Percentiles rank a stretch among this genome's conserved stretches.
These are phyloP conservation scores for Ambastaia sidthimunki DNA, from an alignment of 2,797 vertebrate species.

Conservation along the genomic window DNA sequence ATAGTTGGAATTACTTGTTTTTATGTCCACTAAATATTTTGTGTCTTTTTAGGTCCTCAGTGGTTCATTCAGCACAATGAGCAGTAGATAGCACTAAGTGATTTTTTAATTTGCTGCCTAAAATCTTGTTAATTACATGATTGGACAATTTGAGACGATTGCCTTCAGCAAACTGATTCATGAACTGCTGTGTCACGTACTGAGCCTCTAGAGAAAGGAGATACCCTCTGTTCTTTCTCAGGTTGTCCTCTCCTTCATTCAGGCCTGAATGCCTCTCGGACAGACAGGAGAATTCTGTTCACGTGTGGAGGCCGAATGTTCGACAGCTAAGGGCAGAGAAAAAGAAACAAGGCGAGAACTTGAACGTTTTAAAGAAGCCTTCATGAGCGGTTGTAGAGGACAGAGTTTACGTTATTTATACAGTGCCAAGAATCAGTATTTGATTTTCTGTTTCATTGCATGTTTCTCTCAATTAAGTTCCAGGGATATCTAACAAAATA, in stretches of 20 bases:
- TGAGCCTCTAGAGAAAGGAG: too few species aligned
- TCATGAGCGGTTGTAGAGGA: not conserved
- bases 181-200: not conserved
- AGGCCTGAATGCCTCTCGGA: conserved; percentile 1
- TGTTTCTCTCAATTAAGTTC: not conserved
- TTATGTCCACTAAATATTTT: too few species aligned
- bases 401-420: conserved; percentile 26
- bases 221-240: not conserved
- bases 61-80: too few species aligned
- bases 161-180: too few species aligned
- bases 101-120: too few species aligned
- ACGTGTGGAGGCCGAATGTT: not conserved
- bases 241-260: not conserved
- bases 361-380: conserved; percentile 3
- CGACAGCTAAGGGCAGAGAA: conserved; percentile 4
- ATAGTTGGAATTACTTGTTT: too few species aligned
- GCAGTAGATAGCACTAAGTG: too few species aligned
- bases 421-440: not conserved
- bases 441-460: not conserved
- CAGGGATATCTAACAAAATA: not conserved
- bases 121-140: too few species aligned
- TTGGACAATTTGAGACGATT: too few species aligned
- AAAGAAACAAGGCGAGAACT: not conserved
- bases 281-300: not conserved
- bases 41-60: too few species aligned